Conservation (phyloP, 2,113 vertebrate species). For the Sitta europaea region DNA sequence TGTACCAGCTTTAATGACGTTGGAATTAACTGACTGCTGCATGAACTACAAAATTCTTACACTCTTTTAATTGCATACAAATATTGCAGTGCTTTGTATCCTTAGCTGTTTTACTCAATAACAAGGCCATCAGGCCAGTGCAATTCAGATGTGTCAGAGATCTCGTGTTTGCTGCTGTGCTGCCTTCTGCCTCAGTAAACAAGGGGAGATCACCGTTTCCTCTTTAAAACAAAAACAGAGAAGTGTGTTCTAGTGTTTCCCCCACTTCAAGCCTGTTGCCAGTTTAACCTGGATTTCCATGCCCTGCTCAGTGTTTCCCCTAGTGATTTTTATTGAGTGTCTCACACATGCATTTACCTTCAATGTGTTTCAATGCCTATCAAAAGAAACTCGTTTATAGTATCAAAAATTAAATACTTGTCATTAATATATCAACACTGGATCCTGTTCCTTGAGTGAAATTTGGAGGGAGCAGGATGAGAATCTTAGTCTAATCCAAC, state of each 20-base stretch:
- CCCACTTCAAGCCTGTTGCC: neutral
- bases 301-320: neutral
- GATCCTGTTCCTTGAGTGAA: neutral
- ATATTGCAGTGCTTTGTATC: neutral
- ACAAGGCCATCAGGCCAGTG: neutral
- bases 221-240: neutral
- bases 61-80: neutral
- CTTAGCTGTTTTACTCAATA: neutral
- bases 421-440: neutral
- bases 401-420: neutral
- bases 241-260: neutral
- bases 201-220: neutral
- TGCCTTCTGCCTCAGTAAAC: neutral
- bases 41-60: neutral
- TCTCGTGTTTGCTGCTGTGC: neutral
- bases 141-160: neutral
- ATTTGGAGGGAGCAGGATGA: neutral
- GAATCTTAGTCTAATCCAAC: neutral
- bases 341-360: neutral
- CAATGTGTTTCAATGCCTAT: neutral
- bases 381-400: neutral
- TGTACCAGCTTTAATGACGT: neutral
- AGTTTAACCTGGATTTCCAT: neutral
- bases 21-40: neutral
- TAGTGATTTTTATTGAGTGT: neutral